Evolutionary conservation across 2,888 invertebrate genomes (phyloP), one percentile per base, ranked within the genome.

Genomic region (Disparrhopalites patrizii): DNA sequence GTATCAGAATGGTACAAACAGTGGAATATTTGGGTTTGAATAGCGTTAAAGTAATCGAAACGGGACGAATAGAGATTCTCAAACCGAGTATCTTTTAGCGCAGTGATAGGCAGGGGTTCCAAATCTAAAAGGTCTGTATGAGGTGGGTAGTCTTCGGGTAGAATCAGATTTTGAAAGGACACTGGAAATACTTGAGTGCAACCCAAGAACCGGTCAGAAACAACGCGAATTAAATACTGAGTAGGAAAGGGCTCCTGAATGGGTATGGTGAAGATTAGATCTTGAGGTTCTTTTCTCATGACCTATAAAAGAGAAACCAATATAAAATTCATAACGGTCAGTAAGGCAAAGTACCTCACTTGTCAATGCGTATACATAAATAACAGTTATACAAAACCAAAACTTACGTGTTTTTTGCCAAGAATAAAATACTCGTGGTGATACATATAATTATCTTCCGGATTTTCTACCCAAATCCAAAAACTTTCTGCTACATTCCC

Each of bases 381-480:
- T n/a, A n/a, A n/a, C n/a, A n/a, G n/a, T n/a, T n/a, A 66, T 50
- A 30, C 30, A 56, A 25, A 43, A 10, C 5, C 20, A 5, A 50
- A 54, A 18, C 71, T 62, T 76, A 88, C 90, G 83, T 89, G 89
- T 81, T 88, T 89, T 78, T 87, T 89, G 38, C 88, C 87, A 31
- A 95, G 81, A 23, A 89, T 85, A 79, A 97, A 91, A 77, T 91
- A 89, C 79, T 99, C 99, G 62, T 91, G 90, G 79, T 99, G 98
- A 79, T 98, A 95, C 79, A 99, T 96, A 73, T 87, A 87, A 78
- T 97, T 93, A 58, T 86, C 90, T 43, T 92, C 91, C 0, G 96
- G 91, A 81, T 99, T 97, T 79, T 98, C 97, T 31, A 99, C 90
- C 94, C 98, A 97, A 67, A 99, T 86, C 91, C 95, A 98, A 80